These are phyloP conservation scores for Dendrocincla tyrannina DNA, from an alignment of 2,797 vertebrate genomes.

Conservation along the genomic window DNA sequence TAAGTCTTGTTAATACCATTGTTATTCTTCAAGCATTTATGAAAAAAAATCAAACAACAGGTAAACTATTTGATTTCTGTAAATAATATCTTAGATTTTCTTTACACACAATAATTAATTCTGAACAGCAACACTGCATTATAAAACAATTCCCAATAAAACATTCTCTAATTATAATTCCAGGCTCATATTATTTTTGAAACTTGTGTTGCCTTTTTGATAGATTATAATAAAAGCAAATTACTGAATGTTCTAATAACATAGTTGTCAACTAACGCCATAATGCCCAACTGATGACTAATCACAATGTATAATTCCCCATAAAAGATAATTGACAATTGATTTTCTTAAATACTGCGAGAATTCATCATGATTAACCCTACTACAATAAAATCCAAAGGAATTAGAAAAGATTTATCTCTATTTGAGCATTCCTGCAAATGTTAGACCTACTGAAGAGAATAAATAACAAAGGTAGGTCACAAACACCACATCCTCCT, in stretches of 20 bases:
- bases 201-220: slow-evolving; percentile 61
- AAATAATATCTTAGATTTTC: slow-evolving; percentile 56
- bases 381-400: slow-evolving; percentile 49
- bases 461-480: slow-evolving; percentile 22
- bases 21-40: slow-evolving; percentile 46
- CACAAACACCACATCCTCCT: neutral
- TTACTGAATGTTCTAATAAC: slow-evolving; percentile 69
- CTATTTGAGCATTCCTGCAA: slow-evolving; percentile 58
- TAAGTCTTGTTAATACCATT: slow-evolving; percentile 50
- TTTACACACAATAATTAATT: slow-evolving; percentile 63
- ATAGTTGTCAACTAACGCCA: slow-evolving; percentile 57
- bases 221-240: slow-evolving; percentile 73
- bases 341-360: slow-evolving; percentile 69
- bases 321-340: slow-evolving; percentile 75
- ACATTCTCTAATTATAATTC: slow-evolving; percentile 57
- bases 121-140: slow-evolving; percentile 5
- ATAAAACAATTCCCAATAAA: slow-evolving; percentile 48
- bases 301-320: slow-evolving; percentile 49
- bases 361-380: slow-evolving; percentile 69
- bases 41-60: slow-evolving; percentile 2
- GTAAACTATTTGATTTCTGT: slow-evolving; percentile 42
- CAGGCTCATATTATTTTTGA: slow-evolving; percentile 62
- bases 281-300: slow-evolving; percentile 55
- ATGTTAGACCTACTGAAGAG: slow-evolving; percentile 30
- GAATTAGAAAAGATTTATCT: slow-evolving; percentile 70